Evolutionary conservation across 2,888 invertebrate species (phyloP).

Genomic region (Spodoptera littoralis): DNA sequence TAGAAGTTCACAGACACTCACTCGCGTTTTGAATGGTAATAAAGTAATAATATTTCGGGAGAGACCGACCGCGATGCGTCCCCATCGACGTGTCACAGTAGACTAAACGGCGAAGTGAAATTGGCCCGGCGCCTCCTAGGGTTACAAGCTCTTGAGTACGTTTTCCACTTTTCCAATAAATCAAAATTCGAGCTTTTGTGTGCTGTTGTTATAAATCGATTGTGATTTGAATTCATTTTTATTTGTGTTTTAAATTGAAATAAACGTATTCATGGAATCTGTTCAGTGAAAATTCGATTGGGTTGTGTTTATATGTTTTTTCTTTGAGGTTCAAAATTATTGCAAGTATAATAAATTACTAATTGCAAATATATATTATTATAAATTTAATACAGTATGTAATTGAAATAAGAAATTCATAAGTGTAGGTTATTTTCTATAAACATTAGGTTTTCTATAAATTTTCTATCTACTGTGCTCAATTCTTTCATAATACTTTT

Average conservation of each 20-base stretch:
- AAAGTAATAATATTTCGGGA: slow-evolving; percentile 61
- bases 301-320: too few relatives aligned
- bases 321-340: too few relatives aligned
- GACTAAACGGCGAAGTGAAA: slow-evolving; percentile 74
- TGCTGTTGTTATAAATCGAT: slow-evolving; percentile 4
- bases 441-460: too few relatives aligned
- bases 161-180: slow-evolving; percentile 62
- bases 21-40: slow-evolving; percentile 75
- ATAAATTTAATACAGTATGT: too few relatives aligned
- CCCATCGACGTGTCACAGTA: slow-evolving; percentile 70
- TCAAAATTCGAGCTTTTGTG: slow-evolving; percentile 37
- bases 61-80: slow-evolving; percentile 62
- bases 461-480: neutral
- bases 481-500: slow-evolving; percentile 8
- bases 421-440: too few relatives aligned
- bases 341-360: too few relatives aligned
- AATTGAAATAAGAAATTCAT: too few relatives aligned
- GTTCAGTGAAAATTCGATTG: too few relatives aligned
- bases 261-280: too few relatives aligned
- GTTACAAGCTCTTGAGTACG: slow-evolving; percentile 70
- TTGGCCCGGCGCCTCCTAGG: slow-evolving; percentile 70
- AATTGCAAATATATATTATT: too few relatives aligned
- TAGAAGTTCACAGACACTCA: slow-evolving; percentile 79
- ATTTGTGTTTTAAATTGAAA: neutral
- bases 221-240: neutral